Base-by-base conservation (phyloP, 2,797 vertebrate genomes). In the Leucoraja ocellata region DNA sequence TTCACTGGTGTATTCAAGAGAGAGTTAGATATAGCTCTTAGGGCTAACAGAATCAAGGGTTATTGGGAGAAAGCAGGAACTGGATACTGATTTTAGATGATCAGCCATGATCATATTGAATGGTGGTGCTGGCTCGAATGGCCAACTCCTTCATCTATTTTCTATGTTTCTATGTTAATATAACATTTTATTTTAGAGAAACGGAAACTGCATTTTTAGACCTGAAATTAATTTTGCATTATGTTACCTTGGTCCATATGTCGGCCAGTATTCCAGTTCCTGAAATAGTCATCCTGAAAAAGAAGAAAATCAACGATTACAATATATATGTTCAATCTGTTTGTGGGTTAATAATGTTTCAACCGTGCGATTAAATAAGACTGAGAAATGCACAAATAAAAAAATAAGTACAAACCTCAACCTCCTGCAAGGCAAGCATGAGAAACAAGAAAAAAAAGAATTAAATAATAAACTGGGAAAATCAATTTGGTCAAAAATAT, bases 231-330 rank as follows among this genome's bases (percentile, higher is more conserved):
- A 25, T 8, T 21, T 88, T 88, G 14, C 28, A 93, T 91, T 94
- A 93, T 95, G 97, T 95, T 97, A 99, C 99, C 98, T 97, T 98
- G 98, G 96, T 98, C 97, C 93, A 98, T 98, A 71, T 98, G 96
- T 96, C 98, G 99, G 94, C 96, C 96, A 79, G 98, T 97, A 95
- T 96, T 98, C 99, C 99, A 99, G 28, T 98, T 98, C 83, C 96
- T 96, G 94, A 97, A 97, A 96, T 97, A 97, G 95, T 97, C 97
- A 95, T 97, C 98, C 98, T 96, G 97, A 95, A 94, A 97, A 95
- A 95, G 94, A 98, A 97, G 11, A 32, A 76, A 18, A 46, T 54
- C 46, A 74, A 76, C 1, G 68, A 23, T 46, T 23, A 80, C 8
- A 95, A 93, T 95, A 96, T 36, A 74, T 73, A 83, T 74, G 94